Conservation (phyloP, 2,797 vertebrate genomes). For the Oryzias dopingdopingensis region DNA sequence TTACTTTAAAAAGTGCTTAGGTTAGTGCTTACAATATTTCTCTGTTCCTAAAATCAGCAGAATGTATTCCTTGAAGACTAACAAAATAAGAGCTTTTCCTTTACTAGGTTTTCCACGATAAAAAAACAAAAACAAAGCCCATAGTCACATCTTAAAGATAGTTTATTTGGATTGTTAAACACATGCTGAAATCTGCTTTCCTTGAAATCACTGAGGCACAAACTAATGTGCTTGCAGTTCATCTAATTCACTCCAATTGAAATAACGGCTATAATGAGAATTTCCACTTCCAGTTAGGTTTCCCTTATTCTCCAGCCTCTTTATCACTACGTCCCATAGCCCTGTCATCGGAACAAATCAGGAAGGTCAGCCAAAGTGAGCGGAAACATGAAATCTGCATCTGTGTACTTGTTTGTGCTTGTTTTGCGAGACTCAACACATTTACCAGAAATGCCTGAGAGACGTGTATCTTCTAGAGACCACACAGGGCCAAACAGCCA, state of each 20-base stretch:
- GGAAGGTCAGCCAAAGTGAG: slow-evolving; percentile 50
- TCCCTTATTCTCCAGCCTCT: slow-evolving; percentile 28
- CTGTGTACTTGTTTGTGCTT: slow-evolving; percentile 15
- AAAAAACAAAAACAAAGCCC: slow-evolving; percentile 2
- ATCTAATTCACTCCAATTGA: slow-evolving; percentile 25
- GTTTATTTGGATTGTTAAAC: neutral
- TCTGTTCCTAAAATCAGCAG: slow-evolving; percentile 25
- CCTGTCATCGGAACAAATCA: slow-evolving; percentile 48
- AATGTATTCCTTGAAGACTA: slow-evolving; percentile 32
- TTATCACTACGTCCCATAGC: slow-evolving; percentile 31
- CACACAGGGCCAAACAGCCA: slow-evolving; percentile 29
- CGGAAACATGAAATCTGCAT: slow-evolving; percentile 37
- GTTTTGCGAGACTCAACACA: slow-evolving; percentile 18
- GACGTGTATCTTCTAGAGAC: slow-evolving; percentile 42
- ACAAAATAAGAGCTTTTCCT: slow-evolving; percentile 48
- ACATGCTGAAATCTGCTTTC: slow-evolving; percentile 16
- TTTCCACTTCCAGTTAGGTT: slow-evolving; percentile 27
- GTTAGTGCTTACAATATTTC: slow-evolving; percentile 14
- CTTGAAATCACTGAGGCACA: slow-evolving; percentile 33
- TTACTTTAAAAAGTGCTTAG: slow-evolving; percentile 2
- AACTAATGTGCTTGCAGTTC: slow-evolving; percentile 1
- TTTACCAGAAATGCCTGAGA: slow-evolving; percentile 20
- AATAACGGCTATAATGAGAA: slow-evolving; percentile 31
- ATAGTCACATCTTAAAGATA: slow-evolving; percentile 24
- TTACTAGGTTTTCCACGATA: slow-evolving; percentile 58